phyloP scores from a whole-genome alignment of 2,113 vertebrate species.

The Spheniscus mendiculus region DNA sequence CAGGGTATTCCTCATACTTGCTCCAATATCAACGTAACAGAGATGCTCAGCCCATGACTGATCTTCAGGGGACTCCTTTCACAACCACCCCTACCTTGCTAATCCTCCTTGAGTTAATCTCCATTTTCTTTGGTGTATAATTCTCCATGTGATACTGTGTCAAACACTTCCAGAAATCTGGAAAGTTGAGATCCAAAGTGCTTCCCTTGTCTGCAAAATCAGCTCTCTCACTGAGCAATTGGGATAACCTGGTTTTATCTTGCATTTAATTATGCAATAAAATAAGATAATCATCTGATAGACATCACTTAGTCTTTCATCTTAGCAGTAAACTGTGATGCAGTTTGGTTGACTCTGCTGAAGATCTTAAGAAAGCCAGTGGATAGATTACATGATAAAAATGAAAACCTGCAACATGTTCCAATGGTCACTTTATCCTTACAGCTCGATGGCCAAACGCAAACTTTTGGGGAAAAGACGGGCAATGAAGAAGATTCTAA shows the following conservation, averaged over 20 bases:
- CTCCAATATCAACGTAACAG: rapidly evolving
- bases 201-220: background rate
- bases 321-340: background rate
- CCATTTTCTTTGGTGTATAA: background rate
- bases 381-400: background rate
- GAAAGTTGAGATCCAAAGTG: background rate
- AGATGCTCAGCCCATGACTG: background rate
- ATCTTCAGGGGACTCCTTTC: background rate
- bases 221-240: background rate
- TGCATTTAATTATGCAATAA: background rate
- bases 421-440: background rate
- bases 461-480: background rate
- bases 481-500: background rate
- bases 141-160: background rate
- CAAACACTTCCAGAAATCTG: background rate
- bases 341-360: background rate
- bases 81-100: background rate
- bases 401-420: background rate
- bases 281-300: background rate
- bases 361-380: background rate
- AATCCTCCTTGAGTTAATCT: background rate
- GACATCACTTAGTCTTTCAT: background rate
- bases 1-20: background rate
- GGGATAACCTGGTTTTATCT: background rate
- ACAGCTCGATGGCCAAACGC: background rate